Base-by-base conservation (phyloP, 1,140 invertebrate genomes). In the Phthorimaea operculella region DNA sequence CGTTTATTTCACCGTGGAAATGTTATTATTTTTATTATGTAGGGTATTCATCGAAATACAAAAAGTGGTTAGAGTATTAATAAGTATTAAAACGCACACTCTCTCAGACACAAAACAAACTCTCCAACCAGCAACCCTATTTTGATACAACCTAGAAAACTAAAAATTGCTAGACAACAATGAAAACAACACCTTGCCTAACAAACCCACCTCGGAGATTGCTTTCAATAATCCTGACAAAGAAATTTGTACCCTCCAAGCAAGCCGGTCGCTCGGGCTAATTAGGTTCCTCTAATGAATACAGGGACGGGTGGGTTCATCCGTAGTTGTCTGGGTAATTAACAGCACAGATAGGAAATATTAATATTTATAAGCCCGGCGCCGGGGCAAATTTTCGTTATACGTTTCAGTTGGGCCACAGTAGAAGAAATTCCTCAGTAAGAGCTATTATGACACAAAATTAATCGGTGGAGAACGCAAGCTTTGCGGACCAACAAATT, bases 291-390 rank as follows among this genome's bases (percentile, higher is more conserved):
- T 64, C 66, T 78, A 77, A 78, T 82, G 74, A 82, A 82, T 76
- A 83, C 21, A 71, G 70, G 74, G 76, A 70, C 58, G 72, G 66
- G 71, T 72, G 66, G 71, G 73, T 76, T 80, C 74, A 80, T 76
- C 76, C 72, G 66, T 74, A 76, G 76, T 79, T 81, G 74, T 79
- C 72, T 75, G 70, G 73, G 63, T 80, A 83, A 83, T 83, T 83
- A 81, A 81, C 79, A 74, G 68, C 74, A 74, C 68, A 80, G 80
- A 83, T 81, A 77, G 68, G 73, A 83, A 83, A 79, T 83, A 81
- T 83, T 83, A 83, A 83, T 81, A 83, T 83, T 83, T 80, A 81
- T 81, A 83, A 81, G 69, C 64, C 57, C 48, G 56, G 62, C 65
- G 52, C 58, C 61, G 63, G 68, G 67, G 67, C 62, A 73, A 52